These are phyloP conservation scores for Myotis findleyi DNA, from an alignment of 2,797 vertebrate species.

Conservation along the genomic window DNA sequence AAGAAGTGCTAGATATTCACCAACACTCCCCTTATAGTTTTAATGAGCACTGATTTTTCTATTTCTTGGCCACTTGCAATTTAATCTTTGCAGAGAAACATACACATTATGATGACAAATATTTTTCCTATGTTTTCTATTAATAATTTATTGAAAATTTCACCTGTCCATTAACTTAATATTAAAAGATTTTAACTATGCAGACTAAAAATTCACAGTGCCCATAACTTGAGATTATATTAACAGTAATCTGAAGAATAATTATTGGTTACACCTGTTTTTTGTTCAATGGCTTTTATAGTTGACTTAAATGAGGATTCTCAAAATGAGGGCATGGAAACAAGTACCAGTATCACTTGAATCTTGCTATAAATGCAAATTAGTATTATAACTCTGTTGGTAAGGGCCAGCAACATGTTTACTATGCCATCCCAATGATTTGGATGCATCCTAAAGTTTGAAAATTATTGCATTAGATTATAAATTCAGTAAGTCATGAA, in stretches of 20 bases:
- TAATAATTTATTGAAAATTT: neutral
- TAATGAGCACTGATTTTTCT: neutral
- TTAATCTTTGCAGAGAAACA: slow-evolving; percentile 36
- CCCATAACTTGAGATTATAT: neutral
- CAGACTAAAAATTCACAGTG: neutral
- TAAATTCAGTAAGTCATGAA: neutral
- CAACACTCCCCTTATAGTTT: neutral
- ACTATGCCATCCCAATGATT: neutral
- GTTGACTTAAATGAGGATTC: neutral
- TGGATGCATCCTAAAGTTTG: neutral
- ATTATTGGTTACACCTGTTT: neutral
- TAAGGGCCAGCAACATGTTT: neutral
- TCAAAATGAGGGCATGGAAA: neutral
- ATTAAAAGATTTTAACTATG: neutral
- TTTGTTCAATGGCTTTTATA: neutral
- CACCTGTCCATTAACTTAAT: neutral
- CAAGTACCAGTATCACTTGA: neutral
- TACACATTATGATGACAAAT: neutral
- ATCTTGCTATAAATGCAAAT: slow-evolving; percentile 45
- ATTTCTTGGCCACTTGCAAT: neutral
- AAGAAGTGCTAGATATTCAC: slow-evolving; percentile 20
- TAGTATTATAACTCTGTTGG: neutral
- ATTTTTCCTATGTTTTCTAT: neutral
- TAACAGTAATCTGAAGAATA: neutral
- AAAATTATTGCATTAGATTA: neutral